Base-by-base conservation (phyloP, 2,888 invertebrate species). In the Alloplasta piceator region DNA sequence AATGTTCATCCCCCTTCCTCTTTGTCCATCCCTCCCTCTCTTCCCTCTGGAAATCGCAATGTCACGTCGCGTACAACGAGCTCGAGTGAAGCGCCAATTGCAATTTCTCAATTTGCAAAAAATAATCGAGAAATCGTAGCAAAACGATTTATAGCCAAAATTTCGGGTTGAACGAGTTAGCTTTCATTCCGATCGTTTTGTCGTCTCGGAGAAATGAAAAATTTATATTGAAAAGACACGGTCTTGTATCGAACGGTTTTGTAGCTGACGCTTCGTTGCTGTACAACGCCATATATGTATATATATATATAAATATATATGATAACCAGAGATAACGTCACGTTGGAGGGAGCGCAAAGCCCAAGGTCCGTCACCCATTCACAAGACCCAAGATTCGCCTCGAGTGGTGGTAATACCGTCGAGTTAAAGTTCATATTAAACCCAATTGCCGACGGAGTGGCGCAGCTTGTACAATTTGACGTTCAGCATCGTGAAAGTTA, bases 291-390 rank as follows among this genome's bases (percentile, higher is more conserved):
- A 26, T 1, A 26, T 26, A 26, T 26, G 26, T 26, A 26, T 26
- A 26, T 2, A 26, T 26, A 26, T 26, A 26, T 26, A 26, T 26
- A 26, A 26, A 26, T 26, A 26, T 26, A 26, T 26, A 26, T 26
- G 26, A 26, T 26, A 3, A 26, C 26, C 26, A 26, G 26, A 26
- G 26, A 26, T 26, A 26, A 26, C 70, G 82, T 78, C 75, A 78
- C 78, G 73, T 81, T 12, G 80, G 46, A 73, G 75, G 67, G 72
- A 81, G 76, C 81, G 78, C 75, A 81, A 81, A 78, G 26, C 48
- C 80, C 77, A 73, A 77, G 78, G 75, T 72, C 81, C 66, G 83
- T 83, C 77, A 78, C 83, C 83, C 83, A 83, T 83, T 83, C 83
- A 83, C 83, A 81, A 81, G 58, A 63, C 60, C 74, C 58, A 61